These are phyloP conservation scores for Pimephales promelas DNA, from an alignment of 2,113 vertebrate species.

Conservation along the genomic window DNA sequence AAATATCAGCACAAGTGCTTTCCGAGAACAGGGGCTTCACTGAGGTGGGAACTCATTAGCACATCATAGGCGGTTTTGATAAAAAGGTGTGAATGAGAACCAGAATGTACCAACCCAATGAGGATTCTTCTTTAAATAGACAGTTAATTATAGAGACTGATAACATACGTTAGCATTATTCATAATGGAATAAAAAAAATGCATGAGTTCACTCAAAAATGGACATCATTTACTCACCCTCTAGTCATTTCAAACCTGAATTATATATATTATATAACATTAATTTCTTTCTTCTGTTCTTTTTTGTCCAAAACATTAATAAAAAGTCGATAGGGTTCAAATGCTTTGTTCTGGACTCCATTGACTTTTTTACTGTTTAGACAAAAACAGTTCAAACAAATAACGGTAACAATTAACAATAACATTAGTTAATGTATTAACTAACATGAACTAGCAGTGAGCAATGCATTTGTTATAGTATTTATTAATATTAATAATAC, in stretches of 20 bases:
- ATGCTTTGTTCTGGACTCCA: neutral
- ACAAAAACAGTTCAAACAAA: neutral
- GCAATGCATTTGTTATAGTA: too few relatives aligned
- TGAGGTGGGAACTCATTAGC: constrained; percentile 49
- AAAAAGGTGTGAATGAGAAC: constrained; percentile 66
- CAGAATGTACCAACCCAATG: constrained; percentile 57
- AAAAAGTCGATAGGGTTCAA: neutral
- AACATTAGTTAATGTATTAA: too few relatives aligned
- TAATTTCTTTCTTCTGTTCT: neutral
- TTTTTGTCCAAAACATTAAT: neutral
- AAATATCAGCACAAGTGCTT: constrained; percentile 45
- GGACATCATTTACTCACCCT: neutral
- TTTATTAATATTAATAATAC: too few relatives aligned
- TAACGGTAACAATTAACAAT: too few relatives aligned
- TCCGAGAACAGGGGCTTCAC: constrained; percentile 38
- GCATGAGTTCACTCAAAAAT: neutral
- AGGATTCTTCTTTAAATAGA: constrained; percentile 58
- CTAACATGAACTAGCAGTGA: too few relatives aligned
- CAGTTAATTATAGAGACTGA: constrained; percentile 50
- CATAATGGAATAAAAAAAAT: constrained; percentile 28
- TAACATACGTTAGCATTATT: constrained; percentile 45
- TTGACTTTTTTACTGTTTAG: neutral
- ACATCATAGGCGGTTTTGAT: constrained; percentile 60
- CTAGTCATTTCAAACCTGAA: neutral
- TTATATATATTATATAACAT: neutral